Conservation (phyloP, 2,888 invertebrate species). For the Amphipoea lucens region DNA sequence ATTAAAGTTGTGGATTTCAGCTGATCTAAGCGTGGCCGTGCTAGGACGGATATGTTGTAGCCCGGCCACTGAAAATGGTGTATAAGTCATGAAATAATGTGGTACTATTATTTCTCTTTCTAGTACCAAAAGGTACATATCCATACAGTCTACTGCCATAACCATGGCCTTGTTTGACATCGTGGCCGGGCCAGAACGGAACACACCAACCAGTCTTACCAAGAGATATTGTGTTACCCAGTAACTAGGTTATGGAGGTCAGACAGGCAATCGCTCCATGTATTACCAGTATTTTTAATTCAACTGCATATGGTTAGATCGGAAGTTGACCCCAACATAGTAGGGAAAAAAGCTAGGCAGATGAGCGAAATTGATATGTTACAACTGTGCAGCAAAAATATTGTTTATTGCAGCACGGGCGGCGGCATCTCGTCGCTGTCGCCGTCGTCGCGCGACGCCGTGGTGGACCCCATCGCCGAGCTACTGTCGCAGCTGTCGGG, state of each 20-base stretch:
- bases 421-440: constrained; percentile 96
- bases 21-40: no score
- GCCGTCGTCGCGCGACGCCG: constrained; percentile 97
- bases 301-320: background rate
- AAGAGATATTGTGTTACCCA: no score
- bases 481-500: constrained; percentile 98
- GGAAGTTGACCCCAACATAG: background rate
- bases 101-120: no score
- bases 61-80: no score
- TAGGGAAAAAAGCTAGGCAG: background rate
- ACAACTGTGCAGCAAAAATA: background rate
- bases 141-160: no score
- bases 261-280: background rate
- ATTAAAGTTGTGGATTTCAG: no score
- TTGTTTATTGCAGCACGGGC: constrained; percentile 92
- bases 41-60: no score
- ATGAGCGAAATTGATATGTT: background rate
- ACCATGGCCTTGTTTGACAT: no score
- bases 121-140: no score
- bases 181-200: no score
- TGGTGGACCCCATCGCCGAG: constrained; percentile 99
- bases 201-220: background rate
- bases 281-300: background rate
- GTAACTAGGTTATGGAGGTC: background rate
- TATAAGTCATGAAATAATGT: no score